Evolutionary conservation across 2,113 vertebrate species (phyloP), one percentile per base, ranked within the genome.

Genomic region (Sceloporus tristichus): DNA sequence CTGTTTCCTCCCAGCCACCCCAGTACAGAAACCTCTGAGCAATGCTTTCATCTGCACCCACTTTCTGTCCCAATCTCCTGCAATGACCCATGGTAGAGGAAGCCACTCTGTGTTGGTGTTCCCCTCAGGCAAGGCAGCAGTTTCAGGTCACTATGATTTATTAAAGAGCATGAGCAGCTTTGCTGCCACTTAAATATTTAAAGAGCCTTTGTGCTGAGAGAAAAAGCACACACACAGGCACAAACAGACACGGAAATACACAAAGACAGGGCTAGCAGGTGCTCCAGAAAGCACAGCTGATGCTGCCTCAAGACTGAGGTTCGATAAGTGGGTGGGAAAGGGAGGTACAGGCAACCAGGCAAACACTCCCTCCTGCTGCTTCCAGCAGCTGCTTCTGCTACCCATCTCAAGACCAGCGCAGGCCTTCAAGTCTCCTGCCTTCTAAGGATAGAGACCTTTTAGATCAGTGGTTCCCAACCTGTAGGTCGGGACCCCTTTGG

Each of bases 71-170:
- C n/a, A 56, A 6, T n/a, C 9, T 38, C 80, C 54, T 40, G 16
- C 42, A 48, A 29, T 56, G 75, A 78, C 59, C 85, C 4, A 25
- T 2, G 25, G 84, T 71, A 75, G 2, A 40, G n/a, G 18, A 13
- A 84, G 82, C 68, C 29, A 29, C 10, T 25, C 25, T 62, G 16
- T 6, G 59, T 25, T 73, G 68, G 16, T 77, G 74, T n/a, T 40
- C 48, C 74, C 81, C 74, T 78, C 42, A 83, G 81, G 62, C 73
- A 84, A 68, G 74, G 87, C 73, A 84, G 74, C 81, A 70, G 65
- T 88, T 88, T 84, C 74, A 88, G 74, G 81, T 84, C 62, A 77
- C 75, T 56, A 77, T 83, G 62, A 83, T 84, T 88, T 83, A 88
- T 88, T 88, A 88, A 88, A 68, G 27, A 84, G 62, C 29, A 40